Conservation (phyloP, 92 coral and sea anemone genomes). For the Siderastrea radians region DNA sequence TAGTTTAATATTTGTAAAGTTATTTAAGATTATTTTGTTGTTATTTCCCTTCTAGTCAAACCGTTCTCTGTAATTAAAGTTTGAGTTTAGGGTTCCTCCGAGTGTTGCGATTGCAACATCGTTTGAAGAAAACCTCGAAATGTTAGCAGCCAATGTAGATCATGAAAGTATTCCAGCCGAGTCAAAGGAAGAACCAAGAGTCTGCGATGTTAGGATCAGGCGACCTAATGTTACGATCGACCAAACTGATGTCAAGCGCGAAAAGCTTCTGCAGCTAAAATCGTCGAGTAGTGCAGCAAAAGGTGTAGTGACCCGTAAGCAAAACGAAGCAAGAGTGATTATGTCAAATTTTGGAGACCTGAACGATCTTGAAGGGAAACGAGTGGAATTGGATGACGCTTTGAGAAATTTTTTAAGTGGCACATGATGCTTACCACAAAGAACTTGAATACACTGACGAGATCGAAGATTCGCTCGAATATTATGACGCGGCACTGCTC, state of each 20-base stretch:
- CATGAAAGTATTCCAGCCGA: no score
- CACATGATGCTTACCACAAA: neutral
- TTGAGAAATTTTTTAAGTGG: no score
- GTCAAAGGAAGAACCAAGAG: no score
- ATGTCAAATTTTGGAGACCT: slow-evolving; percentile 25
- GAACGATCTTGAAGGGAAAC: slow-evolving; percentile 8
- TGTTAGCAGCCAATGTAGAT: no score
- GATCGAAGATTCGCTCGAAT: slow-evolving; percentile 17
- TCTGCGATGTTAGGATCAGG: no score
- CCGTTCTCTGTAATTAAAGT: no score
- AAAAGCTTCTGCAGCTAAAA: neutral
- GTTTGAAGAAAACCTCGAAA: no score
- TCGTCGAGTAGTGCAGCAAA: slow-evolving; percentile 29
- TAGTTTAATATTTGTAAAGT: no score
- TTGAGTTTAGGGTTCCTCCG: no score
- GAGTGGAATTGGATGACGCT: slow-evolving; percentile 17
- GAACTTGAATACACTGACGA: neutral
- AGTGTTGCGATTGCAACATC: no score
- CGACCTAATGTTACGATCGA: slow-evolving; percentile 11
- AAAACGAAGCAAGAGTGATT: slow-evolving; percentile 23
- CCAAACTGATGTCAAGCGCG: neutral
- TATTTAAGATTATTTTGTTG: no score
- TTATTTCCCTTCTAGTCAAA: no score
- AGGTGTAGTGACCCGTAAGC: slow-evolving; percentile 17
- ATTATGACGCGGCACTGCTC: neutral